Evolutionary conservation across 1,140 invertebrate genomes (phyloP), one percentile per base, ranked within the genome.

Genomic region (Formica selysi): DNA sequence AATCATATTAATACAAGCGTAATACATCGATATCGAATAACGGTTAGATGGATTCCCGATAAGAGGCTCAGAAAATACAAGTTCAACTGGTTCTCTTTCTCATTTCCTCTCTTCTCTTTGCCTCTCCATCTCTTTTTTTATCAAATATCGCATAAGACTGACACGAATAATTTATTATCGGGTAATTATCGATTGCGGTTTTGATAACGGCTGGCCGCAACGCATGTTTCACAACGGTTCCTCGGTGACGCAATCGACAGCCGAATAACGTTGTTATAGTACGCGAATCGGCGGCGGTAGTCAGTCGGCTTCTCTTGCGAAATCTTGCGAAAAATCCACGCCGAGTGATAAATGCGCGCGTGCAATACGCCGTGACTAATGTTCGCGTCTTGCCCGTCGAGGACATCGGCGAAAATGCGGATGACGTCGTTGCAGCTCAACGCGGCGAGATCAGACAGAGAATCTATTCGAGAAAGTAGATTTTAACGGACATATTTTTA

Each of bases 121-220:
- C 8, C 22, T 36, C 13, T 54, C 29, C 16, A 1, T 22, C 1
- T 41, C 36, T 65, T n/a, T 61, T 26, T 87, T 80, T 62, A 62
- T 38, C 38, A 70, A 83, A 74, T 73, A 73, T 83, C 79, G 57
- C 57, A 10, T 74, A 83, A 85, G 13, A 7, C 22, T 8, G 48
- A 51, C 38, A 32, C 61, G 67, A 61, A 83, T 83, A 84, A 86
- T 83, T 84, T 86, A 86, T 86, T 71, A 86, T 54, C 78, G 61
- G 38, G 44, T 81, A 89, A 89, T 90, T 89, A 84, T 68, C 85
- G 78, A 89, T 89, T 54, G 67, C 76, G 44, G 51, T n/a, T 65
- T 68, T 61, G 89, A 81, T 90, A 89, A 84, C 73, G 67, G 11
- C 29, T n/a, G 64, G 57, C n/a, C 19, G 62, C 68, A 44, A 10